phyloP scores from a whole-genome alignment of 1,140 invertebrate species.

The Cardiocondyla obscurior region DNA sequence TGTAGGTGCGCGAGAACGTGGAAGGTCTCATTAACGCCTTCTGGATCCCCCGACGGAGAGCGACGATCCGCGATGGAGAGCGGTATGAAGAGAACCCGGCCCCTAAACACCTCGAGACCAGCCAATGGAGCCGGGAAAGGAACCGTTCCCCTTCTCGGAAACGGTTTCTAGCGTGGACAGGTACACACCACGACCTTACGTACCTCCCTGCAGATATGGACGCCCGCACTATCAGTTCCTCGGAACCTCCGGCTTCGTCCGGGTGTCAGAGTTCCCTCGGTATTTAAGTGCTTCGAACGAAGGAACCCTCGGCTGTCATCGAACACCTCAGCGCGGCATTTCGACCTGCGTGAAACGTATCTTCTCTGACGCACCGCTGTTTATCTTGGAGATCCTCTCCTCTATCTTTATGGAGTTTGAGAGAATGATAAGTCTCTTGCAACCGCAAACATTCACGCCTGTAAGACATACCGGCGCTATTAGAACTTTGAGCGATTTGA shows the following conservation, averaged over 20 bases:
- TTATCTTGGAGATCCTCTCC: background rate
- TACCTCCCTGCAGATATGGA: slow-evolving; percentile 70
- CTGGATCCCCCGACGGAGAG: slow-evolving; percentile 29
- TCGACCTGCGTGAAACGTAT: background rate
- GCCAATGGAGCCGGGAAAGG: slow-evolving; percentile 70
- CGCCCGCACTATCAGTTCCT: slow-evolving; percentile 78
- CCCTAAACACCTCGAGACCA: slow-evolving; percentile 58
- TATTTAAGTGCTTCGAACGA: background rate
- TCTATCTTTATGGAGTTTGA: background rate
- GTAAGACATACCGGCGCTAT: background rate
- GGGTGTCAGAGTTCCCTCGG: slow-evolving; percentile 63
- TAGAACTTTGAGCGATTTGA: background rate
- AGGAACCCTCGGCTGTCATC: background rate
- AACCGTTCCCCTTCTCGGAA: slow-evolving; percentile 70
- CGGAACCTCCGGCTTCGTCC: slow-evolving; percentile 70
- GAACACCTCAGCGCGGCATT: background rate
- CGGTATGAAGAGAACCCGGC: slow-evolving; percentile 51
- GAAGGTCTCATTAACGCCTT: slow-evolving; percentile 67
- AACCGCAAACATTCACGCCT: background rate
- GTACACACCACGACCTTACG: slow-evolving; percentile 59
- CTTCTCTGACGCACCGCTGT: background rate
- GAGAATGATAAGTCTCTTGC: background rate
- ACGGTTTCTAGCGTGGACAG: slow-evolving; percentile 33
- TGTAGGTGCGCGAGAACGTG: slow-evolving; percentile 14
- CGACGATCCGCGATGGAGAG: slow-evolving; percentile 23